Conservation (phyloP, 1,140 invertebrate species). For the Tetraneura akinire region DNA sequence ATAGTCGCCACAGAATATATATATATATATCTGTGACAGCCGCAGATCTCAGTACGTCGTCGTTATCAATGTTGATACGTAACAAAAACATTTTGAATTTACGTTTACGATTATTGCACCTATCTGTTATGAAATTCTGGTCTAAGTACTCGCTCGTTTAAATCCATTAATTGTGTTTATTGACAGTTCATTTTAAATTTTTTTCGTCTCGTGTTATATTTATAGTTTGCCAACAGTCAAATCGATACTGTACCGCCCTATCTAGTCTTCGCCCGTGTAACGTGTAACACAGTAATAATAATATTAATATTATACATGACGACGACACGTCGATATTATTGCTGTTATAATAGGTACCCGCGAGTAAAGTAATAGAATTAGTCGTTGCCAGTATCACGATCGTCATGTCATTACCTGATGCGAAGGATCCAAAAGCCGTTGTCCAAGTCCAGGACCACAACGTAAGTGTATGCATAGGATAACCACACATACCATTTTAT, state of each 20-base stretch:
- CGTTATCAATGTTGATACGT: constrained; percentile 35
- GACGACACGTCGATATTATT: not conserved
- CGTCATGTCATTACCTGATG: constrained; percentile 6
- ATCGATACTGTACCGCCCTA: not conserved
- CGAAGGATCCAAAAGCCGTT: not conserved
- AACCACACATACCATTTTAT: not conserved
- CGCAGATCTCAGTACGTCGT: too few relatives aligned
- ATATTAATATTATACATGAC: constrained; percentile 15
- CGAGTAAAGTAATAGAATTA: not conserved
- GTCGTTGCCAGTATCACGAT: not conserved
- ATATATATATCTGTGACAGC: too few relatives aligned
- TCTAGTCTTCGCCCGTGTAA: not conserved
- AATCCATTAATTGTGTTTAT: not conserved
- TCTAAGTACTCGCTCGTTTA: too few relatives aligned
- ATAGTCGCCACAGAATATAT: too few relatives aligned
- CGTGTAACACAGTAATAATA: not conserved
- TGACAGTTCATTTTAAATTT: not conserved
- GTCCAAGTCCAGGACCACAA: not conserved
- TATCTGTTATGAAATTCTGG: too few relatives aligned
- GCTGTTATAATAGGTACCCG: not conserved
- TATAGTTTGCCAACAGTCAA: too few relatives aligned
- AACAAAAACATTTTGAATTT: constrained; percentile 30
- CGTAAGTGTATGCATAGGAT: constrained; percentile 2
- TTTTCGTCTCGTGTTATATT: not conserved
- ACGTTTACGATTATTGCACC: not conserved